These are phyloP conservation scores for Peromyscus attwateri DNA, from an alignment of 2,797 vertebrate genomes.

Conservation along the genomic window DNA sequence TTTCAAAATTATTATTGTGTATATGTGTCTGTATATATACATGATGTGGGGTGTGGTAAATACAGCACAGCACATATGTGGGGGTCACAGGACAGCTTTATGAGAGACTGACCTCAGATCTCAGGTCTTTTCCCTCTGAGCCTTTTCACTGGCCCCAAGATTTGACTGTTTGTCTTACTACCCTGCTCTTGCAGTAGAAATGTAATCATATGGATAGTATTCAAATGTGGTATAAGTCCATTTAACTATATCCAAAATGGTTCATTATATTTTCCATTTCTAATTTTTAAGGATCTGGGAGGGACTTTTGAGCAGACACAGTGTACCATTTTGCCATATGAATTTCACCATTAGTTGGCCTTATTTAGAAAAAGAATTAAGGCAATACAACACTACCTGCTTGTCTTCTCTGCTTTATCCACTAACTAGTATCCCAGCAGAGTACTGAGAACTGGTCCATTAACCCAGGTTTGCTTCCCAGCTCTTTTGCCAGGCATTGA, in stretches of 20 bases:
- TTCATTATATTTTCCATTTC: neutral
- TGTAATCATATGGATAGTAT: neutral
- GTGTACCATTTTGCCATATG: neutral
- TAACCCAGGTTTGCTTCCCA: neutral
- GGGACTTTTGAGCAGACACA: neutral
- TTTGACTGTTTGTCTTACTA: neutral
- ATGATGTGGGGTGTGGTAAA: neutral
- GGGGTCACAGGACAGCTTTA: neutral
- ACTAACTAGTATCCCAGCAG: neutral
- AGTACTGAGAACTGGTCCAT: neutral
- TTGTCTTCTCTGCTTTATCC: neutral
- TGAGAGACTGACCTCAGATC: neutral
- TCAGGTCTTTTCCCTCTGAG: neutral
- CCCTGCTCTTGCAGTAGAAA: neutral
- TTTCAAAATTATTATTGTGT: neutral
- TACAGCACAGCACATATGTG: neutral
- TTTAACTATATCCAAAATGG: neutral
- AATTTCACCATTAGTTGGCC: neutral
- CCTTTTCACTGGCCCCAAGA: neutral
- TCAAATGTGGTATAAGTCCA: neutral
- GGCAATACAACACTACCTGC: neutral
- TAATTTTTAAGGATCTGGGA: neutral
- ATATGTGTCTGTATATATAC: neutral
- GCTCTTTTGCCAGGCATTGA: too few relatives aligned
- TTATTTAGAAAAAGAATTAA: neutral